These are phyloP conservation scores for Gymnocypris eckloni DNA, from an alignment of 2,797 vertebrate genomes.

Conservation along the genomic window DNA sequence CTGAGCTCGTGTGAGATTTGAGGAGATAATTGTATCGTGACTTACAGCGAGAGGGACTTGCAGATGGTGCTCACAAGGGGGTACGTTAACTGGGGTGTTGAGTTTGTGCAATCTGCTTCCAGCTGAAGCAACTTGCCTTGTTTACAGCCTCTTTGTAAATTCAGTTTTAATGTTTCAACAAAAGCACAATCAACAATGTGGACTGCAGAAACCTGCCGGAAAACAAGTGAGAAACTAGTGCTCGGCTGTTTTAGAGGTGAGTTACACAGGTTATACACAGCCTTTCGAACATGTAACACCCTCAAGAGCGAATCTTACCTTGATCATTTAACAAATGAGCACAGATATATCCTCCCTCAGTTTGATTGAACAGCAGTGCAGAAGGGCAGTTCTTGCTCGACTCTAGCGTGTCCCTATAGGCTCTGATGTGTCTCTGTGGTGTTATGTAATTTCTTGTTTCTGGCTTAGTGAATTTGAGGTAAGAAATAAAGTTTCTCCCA, in stretches of 20 bases:
- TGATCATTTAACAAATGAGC: conserved; percentile 36
- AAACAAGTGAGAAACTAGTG: conserved; percentile 11
- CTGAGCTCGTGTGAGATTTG: conserved; percentile 17
- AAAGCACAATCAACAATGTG: conserved; percentile 53
- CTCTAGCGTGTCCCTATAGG: background rate
- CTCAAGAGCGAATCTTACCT: conserved; percentile 18
- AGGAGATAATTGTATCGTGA: conserved; percentile 52
- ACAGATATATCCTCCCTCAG: background rate
- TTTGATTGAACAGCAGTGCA: conserved; percentile 16
- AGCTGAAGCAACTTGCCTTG: conserved; percentile 49
- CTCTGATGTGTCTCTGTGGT: conserved; percentile 28
- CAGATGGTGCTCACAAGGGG: conserved; percentile 16
- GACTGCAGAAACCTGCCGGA: conserved; percentile 27
- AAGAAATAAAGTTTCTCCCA: conserved; percentile 35
- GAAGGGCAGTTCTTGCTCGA: conserved; percentile 20
- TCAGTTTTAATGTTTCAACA: conserved; percentile 50
- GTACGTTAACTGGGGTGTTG: conserved; percentile 41
- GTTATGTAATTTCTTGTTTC: conserved; percentile 35
- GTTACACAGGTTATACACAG: conserved; percentile 39
- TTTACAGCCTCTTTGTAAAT: conserved; percentile 53
- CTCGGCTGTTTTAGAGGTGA: background rate
- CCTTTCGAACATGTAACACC: conserved; percentile 6
- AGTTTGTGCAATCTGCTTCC: conserved; percentile 39
- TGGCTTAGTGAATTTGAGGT: conserved; percentile 15
- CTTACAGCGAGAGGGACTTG: conserved; percentile 16